These are phyloP conservation scores for Catonia carolina DNA, from an alignment of 2,888 invertebrate genomes.

Conservation along the genomic window DNA sequence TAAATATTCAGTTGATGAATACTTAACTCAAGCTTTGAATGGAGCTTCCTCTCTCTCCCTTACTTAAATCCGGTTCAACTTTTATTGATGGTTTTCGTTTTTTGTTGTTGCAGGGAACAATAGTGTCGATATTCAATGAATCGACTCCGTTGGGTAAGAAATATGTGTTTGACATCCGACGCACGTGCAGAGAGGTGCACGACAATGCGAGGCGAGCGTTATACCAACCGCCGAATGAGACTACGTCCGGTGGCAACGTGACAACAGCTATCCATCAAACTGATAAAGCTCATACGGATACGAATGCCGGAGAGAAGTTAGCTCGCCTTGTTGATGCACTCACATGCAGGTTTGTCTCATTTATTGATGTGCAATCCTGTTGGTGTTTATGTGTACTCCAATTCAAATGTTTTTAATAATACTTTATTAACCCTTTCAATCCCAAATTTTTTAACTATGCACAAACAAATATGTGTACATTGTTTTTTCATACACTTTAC, in stretches of 20 bases:
- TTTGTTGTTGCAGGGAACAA: constrained; percentile 58
- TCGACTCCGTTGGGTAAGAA: constrained; percentile 78
- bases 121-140: constrained; percentile 86
- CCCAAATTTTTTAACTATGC: no score
- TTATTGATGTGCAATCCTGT: no score
- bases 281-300: constrained; percentile 2
- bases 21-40: no score
- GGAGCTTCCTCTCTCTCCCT: no score
- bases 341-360: constrained; percentile 65
- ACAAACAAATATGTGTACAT: no score
- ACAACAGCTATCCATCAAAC: background rate
- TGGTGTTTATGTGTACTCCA: no score
- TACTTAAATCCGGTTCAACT: no score
- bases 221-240: constrained; percentile 44
- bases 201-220: constrained; percentile 76
- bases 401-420: no score
- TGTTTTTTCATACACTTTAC: no score
- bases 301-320: constrained; percentile 44
- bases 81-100: no score
- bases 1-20: no score
- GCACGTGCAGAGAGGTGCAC: constrained; percentile 83
- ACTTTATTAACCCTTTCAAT: no score
- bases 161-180: constrained; percentile 83
- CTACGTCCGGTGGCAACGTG: constrained; percentile 3
- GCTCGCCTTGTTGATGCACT: constrained; percentile 57